Evolutionary conservation across 2,113 vertebrate species (phyloP), one percentile per base, ranked within the genome.

Genomic region (Archocentrus centrarchus): DNA sequence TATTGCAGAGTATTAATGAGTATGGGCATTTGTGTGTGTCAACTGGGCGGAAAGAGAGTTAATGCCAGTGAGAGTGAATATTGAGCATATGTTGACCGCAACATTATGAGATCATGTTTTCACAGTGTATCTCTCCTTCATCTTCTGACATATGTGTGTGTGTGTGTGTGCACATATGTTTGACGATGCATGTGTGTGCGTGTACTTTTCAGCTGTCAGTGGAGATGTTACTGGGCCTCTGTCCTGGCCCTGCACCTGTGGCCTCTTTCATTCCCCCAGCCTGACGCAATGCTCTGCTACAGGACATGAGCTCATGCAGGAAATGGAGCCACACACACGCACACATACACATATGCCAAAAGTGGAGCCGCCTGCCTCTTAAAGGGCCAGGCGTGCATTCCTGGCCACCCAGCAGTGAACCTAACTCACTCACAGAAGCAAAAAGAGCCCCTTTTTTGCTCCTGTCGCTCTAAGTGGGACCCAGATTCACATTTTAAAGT

Each of bases 301-400:
- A 96, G 96, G 92, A 95, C 94, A 96, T 97, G 97, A 98, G 96
- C 96, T 98, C 96, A 97, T 97, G 95, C 96, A 68, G 30, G 95
- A 97, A 95, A 93, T 92, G 88, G 86, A 95, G 88, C 89, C 90
- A 91, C 90, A 94, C 89, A 58, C 83, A 75, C 80, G 55, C 78
- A 80, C 78, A 88, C 79, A 89, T 75, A 91, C 88, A 94, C 87
- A 94, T 93, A 94, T 91, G 89, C 93, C 91, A 93, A 94, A 96
- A 94, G 93, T 63, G 91, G 95, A 96, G 92, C 95, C 91, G 92
- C 92, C 94, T 93, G 85, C 91, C 90, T 94, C 94, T 95, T 95
- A 96, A 96, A 95, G 95, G 91, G 93, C 94, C 93, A 93, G 88
- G 76, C 83, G 4, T 70, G 62, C 89, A 94, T 94, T 95, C 94